These are phyloP conservation scores for Gryon sp. DNA, from an alignment of 1,140 invertebrate genomes.

Conservation along the genomic window DNA sequence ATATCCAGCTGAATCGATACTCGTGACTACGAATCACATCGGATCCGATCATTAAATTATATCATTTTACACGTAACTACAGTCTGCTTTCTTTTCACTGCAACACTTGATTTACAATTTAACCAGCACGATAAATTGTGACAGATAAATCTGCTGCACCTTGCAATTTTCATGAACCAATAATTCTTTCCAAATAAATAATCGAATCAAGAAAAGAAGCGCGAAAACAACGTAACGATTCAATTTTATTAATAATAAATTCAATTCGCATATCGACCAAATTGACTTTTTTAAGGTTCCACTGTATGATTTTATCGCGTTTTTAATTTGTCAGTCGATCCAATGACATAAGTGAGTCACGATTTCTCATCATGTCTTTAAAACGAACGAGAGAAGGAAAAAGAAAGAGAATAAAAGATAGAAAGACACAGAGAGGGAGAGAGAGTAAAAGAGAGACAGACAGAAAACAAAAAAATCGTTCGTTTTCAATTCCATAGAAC, in stretches of 20 bases:
- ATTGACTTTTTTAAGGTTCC: slow-evolving; percentile 35
- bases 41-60: slow-evolving; percentile 18
- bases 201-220: slow-evolving; percentile 7
- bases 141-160: neutral
- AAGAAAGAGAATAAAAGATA: no score
- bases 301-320: slow-evolving; percentile 27
- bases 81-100: slow-evolving; percentile 4
- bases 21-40: slow-evolving; percentile 3
- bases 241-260: slow-evolving; percentile 26
- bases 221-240: slow-evolving; percentile 5
- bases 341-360: slow-evolving; percentile 29
- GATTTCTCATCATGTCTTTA: no score
- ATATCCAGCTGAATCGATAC: slow-evolving; percentile 15
- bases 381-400: no score
- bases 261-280: slow-evolving; percentile 5
- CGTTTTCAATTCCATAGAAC: slow-evolving; percentile 16
- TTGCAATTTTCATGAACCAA: neutral
- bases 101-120: slow-evolving; percentile 20
- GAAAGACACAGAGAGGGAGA: no score
- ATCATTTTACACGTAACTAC: slow-evolving; percentile 15
- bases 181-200: slow-evolving; percentile 22
- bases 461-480: no score
- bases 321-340: slow-evolving; percentile 32
- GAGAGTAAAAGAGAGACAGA: no score
- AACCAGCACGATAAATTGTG: slow-evolving; percentile 13